A percentile compares a stretch with the other conserved stretches of the same genome.
phyloP scores from a whole-genome alignment of 2,797 vertebrate genomes.

The Silurus aristotelis region DNA sequence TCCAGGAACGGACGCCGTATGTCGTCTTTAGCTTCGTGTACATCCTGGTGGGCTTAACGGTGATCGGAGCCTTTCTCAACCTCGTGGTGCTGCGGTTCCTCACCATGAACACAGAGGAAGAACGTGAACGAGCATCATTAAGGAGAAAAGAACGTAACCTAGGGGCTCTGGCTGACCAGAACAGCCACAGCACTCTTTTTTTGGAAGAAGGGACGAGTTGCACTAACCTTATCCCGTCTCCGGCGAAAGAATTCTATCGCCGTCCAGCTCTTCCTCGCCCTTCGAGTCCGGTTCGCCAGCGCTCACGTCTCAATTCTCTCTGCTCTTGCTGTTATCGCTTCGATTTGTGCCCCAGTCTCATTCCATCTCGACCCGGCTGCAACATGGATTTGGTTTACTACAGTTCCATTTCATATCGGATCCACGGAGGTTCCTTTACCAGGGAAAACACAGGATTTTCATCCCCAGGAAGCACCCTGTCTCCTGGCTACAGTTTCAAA shows the following conservation, averaged over 20 bases:
- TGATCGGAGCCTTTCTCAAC: slow-evolving; percentile 96
- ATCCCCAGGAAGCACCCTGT: slow-evolving; percentile 81
- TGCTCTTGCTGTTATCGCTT: slow-evolving; percentile 85
- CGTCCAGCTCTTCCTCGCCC: slow-evolving; percentile 65
- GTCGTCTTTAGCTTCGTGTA: slow-evolving; percentile 98
- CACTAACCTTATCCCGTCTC: slow-evolving; percentile 82
- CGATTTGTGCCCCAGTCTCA: slow-evolving; percentile 75
- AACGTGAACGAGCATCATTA: slow-evolving; percentile 79
- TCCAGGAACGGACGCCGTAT: slow-evolving; percentile 92
- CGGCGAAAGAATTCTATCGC: slow-evolving; percentile 72
- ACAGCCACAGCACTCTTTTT: slow-evolving; percentile 78
- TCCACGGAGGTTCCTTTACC: slow-evolving; percentile 77
- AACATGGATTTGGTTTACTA: slow-evolving; percentile 82
- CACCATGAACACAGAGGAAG: slow-evolving; percentile 88
- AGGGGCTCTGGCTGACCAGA: slow-evolving; percentile 43
- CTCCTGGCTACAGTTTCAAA: slow-evolving; percentile 71
- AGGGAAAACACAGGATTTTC: slow-evolving; percentile 83
- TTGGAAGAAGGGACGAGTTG: slow-evolving; percentile 87
- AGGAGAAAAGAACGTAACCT: slow-evolving; percentile 71
- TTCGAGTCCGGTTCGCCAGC: slow-evolving; percentile 59
- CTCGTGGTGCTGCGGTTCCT: slow-evolving; percentile 93
- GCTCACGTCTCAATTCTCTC: slow-evolving; percentile 78
- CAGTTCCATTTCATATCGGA: slow-evolving; percentile 83
- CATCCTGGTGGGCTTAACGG: slow-evolving; percentile 91
- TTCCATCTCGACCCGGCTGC: slow-evolving; percentile 71